Evolutionary conservation across 2,797 vertebrate species (phyloP).

Genomic region (Artibeus jamaicensis): DNA sequence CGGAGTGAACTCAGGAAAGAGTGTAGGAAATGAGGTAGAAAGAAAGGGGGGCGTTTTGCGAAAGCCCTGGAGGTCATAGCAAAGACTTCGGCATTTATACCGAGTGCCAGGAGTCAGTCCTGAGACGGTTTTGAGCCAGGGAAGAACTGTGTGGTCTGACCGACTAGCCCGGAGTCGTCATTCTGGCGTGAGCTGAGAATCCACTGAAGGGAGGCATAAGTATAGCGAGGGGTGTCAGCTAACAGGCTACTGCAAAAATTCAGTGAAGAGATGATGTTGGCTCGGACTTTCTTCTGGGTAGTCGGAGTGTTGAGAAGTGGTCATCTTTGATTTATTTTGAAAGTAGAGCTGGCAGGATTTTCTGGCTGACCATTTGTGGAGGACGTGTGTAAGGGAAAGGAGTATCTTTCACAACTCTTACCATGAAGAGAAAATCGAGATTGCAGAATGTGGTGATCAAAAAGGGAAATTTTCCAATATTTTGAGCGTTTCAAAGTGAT

Average conservation of each 20-base stretch:
- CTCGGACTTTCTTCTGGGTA: background rate
- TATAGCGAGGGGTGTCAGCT: background rate
- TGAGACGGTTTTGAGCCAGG: background rate
- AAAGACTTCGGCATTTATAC: background rate
- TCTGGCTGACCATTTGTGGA: background rate
- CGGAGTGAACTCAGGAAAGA: background rate
- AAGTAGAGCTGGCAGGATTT: background rate
- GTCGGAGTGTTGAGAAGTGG: background rate
- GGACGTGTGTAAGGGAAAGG: background rate
- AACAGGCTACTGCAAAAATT: background rate
- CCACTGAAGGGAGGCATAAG: too few species aligned
- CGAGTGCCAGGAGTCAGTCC: fast-evolving
- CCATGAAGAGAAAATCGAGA: background rate
- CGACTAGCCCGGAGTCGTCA: too few species aligned
- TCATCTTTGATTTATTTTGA: background rate
- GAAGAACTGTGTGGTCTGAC: fast-evolving
- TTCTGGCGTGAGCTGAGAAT: background rate
- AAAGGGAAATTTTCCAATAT: background rate
- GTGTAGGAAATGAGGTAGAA: background rate
- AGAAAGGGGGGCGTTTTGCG: background rate
- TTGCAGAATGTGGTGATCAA: background rate
- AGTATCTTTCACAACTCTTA: background rate
- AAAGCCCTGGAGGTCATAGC: background rate
- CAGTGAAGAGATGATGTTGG: background rate
- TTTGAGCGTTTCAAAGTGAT: background rate